Evolutionary conservation across 2,113 vertebrate genomes (phyloP).

Genomic region (Sturnus vulgaris): DNA sequence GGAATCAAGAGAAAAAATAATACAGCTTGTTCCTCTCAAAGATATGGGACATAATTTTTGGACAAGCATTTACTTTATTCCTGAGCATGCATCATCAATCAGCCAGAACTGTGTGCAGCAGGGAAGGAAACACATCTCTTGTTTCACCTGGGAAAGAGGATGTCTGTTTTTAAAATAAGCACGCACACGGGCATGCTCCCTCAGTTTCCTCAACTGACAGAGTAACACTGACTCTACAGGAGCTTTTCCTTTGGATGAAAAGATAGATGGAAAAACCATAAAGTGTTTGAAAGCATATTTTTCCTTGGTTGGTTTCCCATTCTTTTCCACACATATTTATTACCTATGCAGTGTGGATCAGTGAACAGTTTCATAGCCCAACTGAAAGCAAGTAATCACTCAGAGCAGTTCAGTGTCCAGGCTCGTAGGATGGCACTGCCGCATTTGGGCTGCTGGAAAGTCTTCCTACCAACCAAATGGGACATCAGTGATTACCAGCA

Average conservation of each 20-base stretch:
- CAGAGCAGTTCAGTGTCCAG: background rate
- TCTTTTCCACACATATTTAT: background rate
- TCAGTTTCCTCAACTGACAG: background rate
- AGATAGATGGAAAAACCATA: background rate
- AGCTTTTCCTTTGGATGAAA: background rate
- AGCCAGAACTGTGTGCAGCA: background rate
- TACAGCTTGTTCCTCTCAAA: background rate
- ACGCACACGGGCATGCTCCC: accelerated
- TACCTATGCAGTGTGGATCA: background rate
- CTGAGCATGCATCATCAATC: background rate
- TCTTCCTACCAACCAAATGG: background rate
- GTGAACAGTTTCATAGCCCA: background rate
- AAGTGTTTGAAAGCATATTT: background rate
- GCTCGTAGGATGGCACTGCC: background rate
- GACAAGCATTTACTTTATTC: slow-evolving; percentile 2
- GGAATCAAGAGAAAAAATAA: slow-evolving; percentile 6
- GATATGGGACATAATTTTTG: background rate
- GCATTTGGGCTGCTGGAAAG: background rate
- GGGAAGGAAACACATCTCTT: background rate
- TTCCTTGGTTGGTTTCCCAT: background rate
- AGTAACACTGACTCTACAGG: background rate
- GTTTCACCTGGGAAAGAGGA: background rate
- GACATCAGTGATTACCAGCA: background rate
- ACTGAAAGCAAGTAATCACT: background rate
- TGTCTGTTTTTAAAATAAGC: background rate